These are phyloP conservation scores for Psix sp. DNA, from an alignment of 1,140 invertebrate genomes.

Conservation along the genomic window DNA sequence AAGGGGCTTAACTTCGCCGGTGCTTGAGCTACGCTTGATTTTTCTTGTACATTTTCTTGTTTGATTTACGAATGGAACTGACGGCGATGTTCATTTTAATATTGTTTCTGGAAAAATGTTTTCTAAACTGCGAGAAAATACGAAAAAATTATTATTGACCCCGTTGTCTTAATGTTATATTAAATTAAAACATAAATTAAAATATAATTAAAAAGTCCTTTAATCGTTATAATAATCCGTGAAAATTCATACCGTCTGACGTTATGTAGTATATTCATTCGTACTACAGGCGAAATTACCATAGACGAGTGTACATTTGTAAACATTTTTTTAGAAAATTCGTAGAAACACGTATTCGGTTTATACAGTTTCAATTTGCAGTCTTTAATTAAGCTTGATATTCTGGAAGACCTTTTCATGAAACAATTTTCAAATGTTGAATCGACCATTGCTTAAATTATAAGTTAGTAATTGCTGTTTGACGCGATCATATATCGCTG, in stretches of 20 bases:
- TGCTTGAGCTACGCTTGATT: conserved; percentile 38
- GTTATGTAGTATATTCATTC: too few relatives aligned
- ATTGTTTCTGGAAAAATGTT: conserved; percentile 9
- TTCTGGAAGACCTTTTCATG: conserved; percentile 28
- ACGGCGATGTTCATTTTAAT: conserved; percentile 18
- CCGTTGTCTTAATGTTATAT: too few relatives aligned
- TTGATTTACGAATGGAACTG: conserved; percentile 59
- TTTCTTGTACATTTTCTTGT: conserved; percentile 49
- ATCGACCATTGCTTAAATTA: conserved; percentile 38
- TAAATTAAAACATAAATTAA: too few relatives aligned
- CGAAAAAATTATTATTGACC: conserved; percentile 10
- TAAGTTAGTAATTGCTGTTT: conserved; percentile 24
- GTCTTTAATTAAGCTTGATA: conserved; percentile 32
- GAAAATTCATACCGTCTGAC: too few relatives aligned
- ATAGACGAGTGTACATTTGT: too few relatives aligned
- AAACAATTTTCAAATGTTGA: conserved; percentile 34
- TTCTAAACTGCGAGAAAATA: background rate
- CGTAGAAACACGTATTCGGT: too few relatives aligned
- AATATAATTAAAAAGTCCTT: too few relatives aligned
- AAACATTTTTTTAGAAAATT: too few relatives aligned
- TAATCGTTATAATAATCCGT: too few relatives aligned
- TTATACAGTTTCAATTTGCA: conserved; percentile 22
- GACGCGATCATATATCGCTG: conserved; percentile 40
- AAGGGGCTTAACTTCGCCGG: conserved; percentile 58
- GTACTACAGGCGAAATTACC: too few relatives aligned